Evolutionary conservation across 2,797 vertebrate species (phyloP).

Genomic region (Cossypha heuglini): DNA sequence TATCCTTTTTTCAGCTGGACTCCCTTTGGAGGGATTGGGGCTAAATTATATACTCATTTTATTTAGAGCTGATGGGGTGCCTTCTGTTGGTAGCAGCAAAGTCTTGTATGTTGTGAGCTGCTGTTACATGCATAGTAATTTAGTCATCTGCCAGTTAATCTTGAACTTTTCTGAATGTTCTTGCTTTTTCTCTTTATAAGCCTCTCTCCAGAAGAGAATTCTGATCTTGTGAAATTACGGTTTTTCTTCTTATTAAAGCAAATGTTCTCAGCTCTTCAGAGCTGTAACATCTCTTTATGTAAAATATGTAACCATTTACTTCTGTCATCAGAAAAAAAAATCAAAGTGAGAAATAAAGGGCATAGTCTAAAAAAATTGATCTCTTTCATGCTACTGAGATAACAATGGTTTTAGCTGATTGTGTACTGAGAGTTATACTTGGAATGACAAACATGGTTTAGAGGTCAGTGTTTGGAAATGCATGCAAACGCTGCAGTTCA

Average conservation of each 20-base stretch:
- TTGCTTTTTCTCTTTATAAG: neutral
- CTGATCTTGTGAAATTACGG: neutral
- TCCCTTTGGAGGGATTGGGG: neutral
- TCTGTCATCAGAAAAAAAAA: constrained; percentile 1
- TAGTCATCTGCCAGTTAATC: neutral
- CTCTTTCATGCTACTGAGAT: constrained; percentile 5
- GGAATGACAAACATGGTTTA: constrained; percentile 9
- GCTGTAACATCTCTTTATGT: neutral
- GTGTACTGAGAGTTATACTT: neutral
- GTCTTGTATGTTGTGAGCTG: neutral
- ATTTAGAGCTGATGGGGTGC: neutral
- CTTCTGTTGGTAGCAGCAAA: neutral
- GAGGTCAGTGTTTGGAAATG: constrained; percentile 10
- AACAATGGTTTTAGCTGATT: constrained; percentile 15
- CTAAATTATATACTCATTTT: neutral
- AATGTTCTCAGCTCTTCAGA: neutral
- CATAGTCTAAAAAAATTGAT: neutral
- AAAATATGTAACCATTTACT: constrained; percentile 9
- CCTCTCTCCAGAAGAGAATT: neutral
- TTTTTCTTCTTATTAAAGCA: constrained; percentile 19
- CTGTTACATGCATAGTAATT: neutral
- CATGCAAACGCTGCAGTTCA: neutral
- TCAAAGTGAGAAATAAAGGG: constrained; percentile 6
- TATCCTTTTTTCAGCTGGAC: neutral
- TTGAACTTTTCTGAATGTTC: neutral